A percentile compares a stretch with the other conserved stretches of the same genome.
Evolutionary conservation across 2,797 vertebrate genomes (phyloP).

Genomic region (Moxostoma hubbsi): DNA sequence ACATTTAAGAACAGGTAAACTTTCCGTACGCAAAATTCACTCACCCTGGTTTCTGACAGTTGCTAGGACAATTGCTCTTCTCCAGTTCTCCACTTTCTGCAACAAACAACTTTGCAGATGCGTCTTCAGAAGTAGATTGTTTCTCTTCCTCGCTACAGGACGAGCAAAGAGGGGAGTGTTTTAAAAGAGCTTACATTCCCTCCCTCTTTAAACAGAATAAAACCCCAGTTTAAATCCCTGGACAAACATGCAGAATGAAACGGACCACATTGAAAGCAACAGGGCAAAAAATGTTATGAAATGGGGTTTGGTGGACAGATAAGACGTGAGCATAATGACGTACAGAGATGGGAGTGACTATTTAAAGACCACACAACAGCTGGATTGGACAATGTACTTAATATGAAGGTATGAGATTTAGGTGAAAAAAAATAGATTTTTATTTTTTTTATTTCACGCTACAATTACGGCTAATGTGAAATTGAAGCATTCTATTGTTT

Average conservation of each 20-base stretch:
- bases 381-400: slow-evolving; percentile 2
- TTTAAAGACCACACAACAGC: slow-evolving; percentile 17
- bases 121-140: slow-evolving; percentile 86
- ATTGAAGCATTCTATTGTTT: no score
- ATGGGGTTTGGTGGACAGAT: slow-evolving; percentile 12
- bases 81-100: slow-evolving; percentile 80
- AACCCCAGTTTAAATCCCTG: slow-evolving; percentile 11
- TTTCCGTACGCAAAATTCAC: slow-evolving; percentile 13
- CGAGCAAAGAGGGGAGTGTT: slow-evolving; percentile 5
- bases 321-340: slow-evolving; percentile 23
- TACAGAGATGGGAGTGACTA: not conserved
- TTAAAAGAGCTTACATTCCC: slow-evolving; percentile 9
- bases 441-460: no score
- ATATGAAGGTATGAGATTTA: slow-evolving; percentile 22
- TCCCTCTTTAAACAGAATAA: slow-evolving; percentile 41
- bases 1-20: no score
- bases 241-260: slow-evolving; percentile 49
- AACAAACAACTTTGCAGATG: slow-evolving; percentile 82
- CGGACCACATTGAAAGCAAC: slow-evolving; percentile 43
- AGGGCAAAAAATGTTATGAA: slow-evolving; percentile 15
- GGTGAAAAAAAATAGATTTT: slow-evolving; percentile 46
- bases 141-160: slow-evolving; percentile 90
- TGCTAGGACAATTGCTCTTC: slow-evolving; percentile 75
- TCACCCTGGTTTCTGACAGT: slow-evolving; percentile 88
- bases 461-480: no score